These are phyloP conservation scores for Leuctra nigra DNA, from an alignment of 2,888 invertebrate species.

Conservation along the genomic window DNA sequence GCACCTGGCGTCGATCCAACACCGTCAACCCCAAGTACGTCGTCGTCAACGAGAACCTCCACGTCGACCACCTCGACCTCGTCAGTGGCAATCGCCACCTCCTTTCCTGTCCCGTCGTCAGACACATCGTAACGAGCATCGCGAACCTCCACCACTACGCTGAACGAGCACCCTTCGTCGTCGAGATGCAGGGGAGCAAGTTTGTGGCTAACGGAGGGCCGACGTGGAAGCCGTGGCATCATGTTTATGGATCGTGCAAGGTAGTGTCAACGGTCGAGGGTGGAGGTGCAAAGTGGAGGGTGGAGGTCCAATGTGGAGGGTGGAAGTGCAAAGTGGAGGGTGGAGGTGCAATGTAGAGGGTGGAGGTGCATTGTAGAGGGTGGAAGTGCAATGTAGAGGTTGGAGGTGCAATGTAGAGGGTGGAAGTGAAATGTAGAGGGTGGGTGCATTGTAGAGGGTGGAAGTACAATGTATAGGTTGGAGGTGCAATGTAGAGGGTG, in stretches of 20 bases:
- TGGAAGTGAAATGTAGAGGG: too few species aligned
- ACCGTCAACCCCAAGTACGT: not conserved
- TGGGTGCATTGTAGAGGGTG: too few species aligned
- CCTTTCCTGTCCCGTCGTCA: not conserved
- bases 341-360: too few species aligned
- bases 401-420: too few species aligned
- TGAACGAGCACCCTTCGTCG: not conserved
- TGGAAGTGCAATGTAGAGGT: too few species aligned
- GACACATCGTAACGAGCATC: slow-evolving; percentile 4
- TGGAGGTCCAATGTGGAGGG: too few species aligned
- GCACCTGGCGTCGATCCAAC: slow-evolving; percentile 8
- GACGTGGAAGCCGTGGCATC: slow-evolving; percentile 26
- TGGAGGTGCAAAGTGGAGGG: too few species aligned
- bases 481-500: too few species aligned
- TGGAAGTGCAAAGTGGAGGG: too few species aligned
- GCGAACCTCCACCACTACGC: slow-evolving; percentile 6
- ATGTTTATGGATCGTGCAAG: slow-evolving; percentile 24
- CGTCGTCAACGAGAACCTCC: not conserved
- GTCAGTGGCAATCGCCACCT: not conserved
- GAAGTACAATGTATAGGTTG: too few species aligned
- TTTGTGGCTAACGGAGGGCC: slow-evolving; percentile 14
- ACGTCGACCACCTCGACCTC: not conserved
- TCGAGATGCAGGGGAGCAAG: not conserved
- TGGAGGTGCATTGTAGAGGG: too few species aligned
- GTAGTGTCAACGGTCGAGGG: too few species aligned